Conservation (phyloP, 64 coral and sea anemone genomes). For the Porites lutea region DNA sequence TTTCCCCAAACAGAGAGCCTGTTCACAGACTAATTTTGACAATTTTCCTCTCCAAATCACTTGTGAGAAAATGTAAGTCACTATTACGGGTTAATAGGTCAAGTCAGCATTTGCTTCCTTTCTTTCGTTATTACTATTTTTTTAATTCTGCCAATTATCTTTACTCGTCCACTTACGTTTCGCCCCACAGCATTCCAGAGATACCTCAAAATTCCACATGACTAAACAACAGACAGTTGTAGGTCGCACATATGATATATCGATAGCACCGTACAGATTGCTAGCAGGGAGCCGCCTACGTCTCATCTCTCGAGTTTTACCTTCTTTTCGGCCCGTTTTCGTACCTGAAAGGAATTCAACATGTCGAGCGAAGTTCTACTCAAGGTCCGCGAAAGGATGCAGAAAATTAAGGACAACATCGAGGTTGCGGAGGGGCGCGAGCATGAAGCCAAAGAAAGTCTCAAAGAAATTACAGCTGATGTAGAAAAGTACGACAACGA, state of each 20-base stretch:
- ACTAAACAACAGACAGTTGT: neutral
- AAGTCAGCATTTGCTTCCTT: neutral
- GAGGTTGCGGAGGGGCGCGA: slow-evolving; percentile 90
- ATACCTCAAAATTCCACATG: slow-evolving; percentile 3
- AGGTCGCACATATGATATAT: neutral
- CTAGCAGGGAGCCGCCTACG: neutral
- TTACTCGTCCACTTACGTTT: slow-evolving; percentile 11
- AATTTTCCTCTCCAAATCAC: neutral
- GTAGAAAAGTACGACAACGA: slow-evolving; percentile 74
- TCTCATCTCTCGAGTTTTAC: neutral
- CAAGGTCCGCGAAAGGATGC: slow-evolving; percentile 92
- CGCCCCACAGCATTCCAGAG: slow-evolving; percentile 27
- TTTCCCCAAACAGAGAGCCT: too few relatives aligned
- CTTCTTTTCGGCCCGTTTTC: neutral
- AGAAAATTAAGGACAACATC: slow-evolving; percentile 89
- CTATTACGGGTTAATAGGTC: neutral
- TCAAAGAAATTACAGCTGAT: slow-evolving; percentile 56
- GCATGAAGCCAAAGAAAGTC: slow-evolving; percentile 55
- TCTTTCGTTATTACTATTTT: neutral
- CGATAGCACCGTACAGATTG: neutral
- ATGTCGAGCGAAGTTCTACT: slow-evolving; percentile 69
- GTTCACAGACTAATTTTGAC: neutral
- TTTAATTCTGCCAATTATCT: neutral
- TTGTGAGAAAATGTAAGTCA: too few relatives aligned
- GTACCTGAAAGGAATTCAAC: neutral